Evolutionary conservation across 2,888 invertebrate species (phyloP).

Genomic region (Galerucella calmariensis): DNA sequence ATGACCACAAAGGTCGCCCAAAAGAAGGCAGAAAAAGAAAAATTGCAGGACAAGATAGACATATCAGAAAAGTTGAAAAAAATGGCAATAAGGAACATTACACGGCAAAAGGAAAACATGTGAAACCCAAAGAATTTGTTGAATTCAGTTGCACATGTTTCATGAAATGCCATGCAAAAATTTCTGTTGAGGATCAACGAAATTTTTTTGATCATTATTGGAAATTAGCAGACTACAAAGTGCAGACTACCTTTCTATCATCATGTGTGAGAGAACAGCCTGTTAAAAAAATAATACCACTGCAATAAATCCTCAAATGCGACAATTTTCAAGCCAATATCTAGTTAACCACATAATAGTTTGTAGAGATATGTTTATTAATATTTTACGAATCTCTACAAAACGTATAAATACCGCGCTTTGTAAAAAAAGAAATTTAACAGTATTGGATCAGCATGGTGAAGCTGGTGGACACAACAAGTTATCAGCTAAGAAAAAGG

Average conservation of each 20-base stretch:
- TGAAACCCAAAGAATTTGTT: not conserved
- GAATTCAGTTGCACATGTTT: not conserved
- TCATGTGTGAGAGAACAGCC: not conserved
- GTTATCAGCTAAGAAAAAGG: not conserved
- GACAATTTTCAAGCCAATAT: constrained; percentile 16
- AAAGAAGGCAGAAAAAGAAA: not conserved
- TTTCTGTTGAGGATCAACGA: not conserved
- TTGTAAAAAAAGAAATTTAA: too few species aligned
- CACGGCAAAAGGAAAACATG: not conserved
- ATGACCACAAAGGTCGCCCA: not conserved
- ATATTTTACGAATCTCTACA: too few species aligned
- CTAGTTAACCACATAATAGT: not conserved
- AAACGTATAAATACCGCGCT: too few species aligned
- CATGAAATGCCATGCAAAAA: not conserved
- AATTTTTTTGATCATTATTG: not conserved
- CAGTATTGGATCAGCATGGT: not conserved
- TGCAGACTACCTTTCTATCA: not conserved
- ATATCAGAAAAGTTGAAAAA: not conserved
- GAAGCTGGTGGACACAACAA: not conserved
- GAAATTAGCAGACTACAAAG: not conserved
- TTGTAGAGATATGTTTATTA: too few species aligned
- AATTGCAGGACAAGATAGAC: not conserved
- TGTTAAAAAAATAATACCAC: too few species aligned
- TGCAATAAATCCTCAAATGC: constrained; percentile 9
- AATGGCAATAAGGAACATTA: not conserved